phyloP scores from a whole-genome alignment of 2,888 invertebrate species.

The Deilephila porcellus region DNA sequence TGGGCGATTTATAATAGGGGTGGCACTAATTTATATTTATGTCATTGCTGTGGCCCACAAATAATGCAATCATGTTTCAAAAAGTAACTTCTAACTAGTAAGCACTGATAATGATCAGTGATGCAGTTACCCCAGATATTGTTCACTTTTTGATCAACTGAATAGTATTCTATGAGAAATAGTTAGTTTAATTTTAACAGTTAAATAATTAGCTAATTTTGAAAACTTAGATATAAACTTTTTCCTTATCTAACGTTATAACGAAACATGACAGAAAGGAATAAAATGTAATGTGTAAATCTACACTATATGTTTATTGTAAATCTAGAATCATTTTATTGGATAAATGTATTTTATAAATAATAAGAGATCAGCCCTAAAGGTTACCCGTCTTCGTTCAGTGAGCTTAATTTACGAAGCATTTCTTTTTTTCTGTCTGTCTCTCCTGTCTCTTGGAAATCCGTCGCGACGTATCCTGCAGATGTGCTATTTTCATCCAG shows the following conservation, averaged over 20 bases:
- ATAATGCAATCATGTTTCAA: too few species aligned
- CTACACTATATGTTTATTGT: too few species aligned
- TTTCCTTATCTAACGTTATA: too few species aligned
- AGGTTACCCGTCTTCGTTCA: conserved; percentile 41
- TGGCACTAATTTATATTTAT: conserved; percentile 39
- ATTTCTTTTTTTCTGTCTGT: conserved; percentile 72
- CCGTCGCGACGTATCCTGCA: conserved; percentile 60
- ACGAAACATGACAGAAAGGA: too few species aligned
- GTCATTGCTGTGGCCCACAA: neutral
- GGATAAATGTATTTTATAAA: neutral
- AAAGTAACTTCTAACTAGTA: neutral
- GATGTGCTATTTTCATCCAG: conserved; percentile 69
- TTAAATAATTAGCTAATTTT: too few species aligned
- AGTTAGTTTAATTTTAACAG: neutral
- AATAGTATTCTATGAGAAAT: neutral
- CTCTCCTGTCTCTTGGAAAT: conserved; percentile 73
- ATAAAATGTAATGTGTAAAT: too few species aligned
- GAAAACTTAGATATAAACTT: too few species aligned
- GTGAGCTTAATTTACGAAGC: conserved; percentile 61
- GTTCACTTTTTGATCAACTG: neutral
- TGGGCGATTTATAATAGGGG: conserved; percentile 51
- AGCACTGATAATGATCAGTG: neutral
- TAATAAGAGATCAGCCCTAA: conserved; percentile 51
- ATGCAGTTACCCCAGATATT: neutral
- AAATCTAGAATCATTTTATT: too few species aligned